phyloP scores from a whole-genome alignment of 2,888 invertebrate species.

The Notocelia uddmanniana region DNA sequence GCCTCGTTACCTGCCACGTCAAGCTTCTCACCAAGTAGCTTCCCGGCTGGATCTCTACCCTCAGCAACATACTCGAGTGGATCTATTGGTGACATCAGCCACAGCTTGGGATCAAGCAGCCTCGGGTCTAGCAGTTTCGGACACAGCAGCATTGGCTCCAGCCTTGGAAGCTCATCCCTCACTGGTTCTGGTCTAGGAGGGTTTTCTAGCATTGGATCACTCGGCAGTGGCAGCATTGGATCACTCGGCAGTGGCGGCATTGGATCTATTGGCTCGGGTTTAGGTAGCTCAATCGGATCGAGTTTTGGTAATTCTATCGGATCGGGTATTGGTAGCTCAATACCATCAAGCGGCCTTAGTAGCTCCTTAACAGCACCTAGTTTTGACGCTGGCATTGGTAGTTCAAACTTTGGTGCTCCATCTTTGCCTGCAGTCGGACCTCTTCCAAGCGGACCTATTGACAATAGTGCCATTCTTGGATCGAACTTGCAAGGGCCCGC shows the following conservation, averaged over 20 bases:
- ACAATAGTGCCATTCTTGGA: background rate
- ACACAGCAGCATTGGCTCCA: slow-evolving; percentile 24
- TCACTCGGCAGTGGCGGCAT: slow-evolving; percentile 37
- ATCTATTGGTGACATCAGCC: slow-evolving; percentile 45
- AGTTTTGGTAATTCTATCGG: slow-evolving; percentile 19
- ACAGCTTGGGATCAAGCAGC: slow-evolving; percentile 21
- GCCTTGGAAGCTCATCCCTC: slow-evolving; percentile 19
- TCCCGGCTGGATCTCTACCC: slow-evolving; percentile 75
- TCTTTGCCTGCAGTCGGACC: slow-evolving; percentile 15
- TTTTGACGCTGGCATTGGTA: slow-evolving; percentile 23
- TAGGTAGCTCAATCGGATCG: slow-evolving; percentile 22
- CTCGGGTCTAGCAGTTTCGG: slow-evolving; percentile 26
- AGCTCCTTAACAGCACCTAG: slow-evolving; percentile 41
- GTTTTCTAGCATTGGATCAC: slow-evolving; percentile 36
- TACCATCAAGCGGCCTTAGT: slow-evolving; percentile 22
- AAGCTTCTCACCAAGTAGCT: slow-evolving; percentile 78
- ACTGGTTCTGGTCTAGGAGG: slow-evolving; percentile 48
- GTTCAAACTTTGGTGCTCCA: slow-evolving; percentile 8
- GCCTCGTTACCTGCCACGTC: slow-evolving; percentile 55
- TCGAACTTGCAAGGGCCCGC: background rate
- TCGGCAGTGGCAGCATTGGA: slow-evolving; percentile 29
- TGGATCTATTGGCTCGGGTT: slow-evolving; percentile 23
- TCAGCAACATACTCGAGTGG: slow-evolving; percentile 67
- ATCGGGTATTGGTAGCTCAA: slow-evolving; percentile 22
- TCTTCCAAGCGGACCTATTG: slow-evolving; percentile 9